Evolutionary conservation across 2,113 vertebrate species (phyloP).

Genomic region (Pungitius pungitius): DNA sequence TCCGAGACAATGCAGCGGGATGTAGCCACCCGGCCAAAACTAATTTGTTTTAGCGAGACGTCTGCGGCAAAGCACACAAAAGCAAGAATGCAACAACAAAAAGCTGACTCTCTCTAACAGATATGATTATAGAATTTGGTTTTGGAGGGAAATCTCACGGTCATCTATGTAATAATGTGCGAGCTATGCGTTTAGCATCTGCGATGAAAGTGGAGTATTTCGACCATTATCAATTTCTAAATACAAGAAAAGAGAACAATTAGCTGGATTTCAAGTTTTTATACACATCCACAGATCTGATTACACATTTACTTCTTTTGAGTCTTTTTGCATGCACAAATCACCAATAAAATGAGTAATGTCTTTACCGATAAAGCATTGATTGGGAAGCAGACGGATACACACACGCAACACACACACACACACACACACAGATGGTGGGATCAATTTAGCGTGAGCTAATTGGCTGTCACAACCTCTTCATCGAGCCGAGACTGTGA

Average conservation of each 20-base stretch:
- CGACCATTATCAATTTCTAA: background rate
- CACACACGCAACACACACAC: slow-evolving; percentile 3
- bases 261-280: background rate
- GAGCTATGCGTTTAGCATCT: background rate
- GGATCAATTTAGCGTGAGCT: slow-evolving; percentile 67
- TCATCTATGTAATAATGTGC: background rate
- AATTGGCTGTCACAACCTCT: slow-evolving; percentile 73
- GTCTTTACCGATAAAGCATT: slow-evolving; percentile 64
- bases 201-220: background rate
- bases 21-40: background rate
- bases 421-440: slow-evolving; percentile 21
- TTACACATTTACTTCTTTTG: slow-evolving; percentile 38
- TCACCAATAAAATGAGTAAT: slow-evolving; percentile 65
- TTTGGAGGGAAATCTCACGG: background rate
- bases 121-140: background rate
- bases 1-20: background rate
- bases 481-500: slow-evolving; percentile 56
- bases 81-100: background rate
- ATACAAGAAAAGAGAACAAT: background rate
- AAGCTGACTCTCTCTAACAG: background rate
- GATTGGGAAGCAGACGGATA: slow-evolving; percentile 39
- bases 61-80: background rate
- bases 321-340: slow-evolving; percentile 25
- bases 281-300: background rate
- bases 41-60: background rate